Conservation (phyloP, 2,797 vertebrate species). For the Anguilla anguilla region DNA sequence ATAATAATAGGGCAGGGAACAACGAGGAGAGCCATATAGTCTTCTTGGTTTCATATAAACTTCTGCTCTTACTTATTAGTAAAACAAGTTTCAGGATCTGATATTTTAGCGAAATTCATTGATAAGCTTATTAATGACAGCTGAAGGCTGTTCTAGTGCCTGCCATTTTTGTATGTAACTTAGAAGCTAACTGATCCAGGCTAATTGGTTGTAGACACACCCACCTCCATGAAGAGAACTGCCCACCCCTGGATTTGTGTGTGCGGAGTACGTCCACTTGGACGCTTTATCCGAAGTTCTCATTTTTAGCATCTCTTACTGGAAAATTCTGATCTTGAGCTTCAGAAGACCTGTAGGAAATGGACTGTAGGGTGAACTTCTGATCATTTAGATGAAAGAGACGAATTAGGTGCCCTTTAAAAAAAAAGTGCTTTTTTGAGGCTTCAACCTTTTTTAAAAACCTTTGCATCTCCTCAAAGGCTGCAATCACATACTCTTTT, state of each 20-base stretch:
- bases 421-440: not conserved
- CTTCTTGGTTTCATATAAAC: not conserved
- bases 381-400: conserved; percentile 13
- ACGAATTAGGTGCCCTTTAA: not conserved
- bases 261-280: not conserved
- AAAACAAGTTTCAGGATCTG: not conserved
- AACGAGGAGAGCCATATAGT: not conserved
- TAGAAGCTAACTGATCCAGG: not conserved
- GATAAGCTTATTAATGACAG: not conserved
- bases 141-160: not conserved
- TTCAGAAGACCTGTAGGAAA: not conserved
- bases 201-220: not conserved
- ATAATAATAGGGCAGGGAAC: not conserved
- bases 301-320: not conserved
- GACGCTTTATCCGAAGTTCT: not conserved
- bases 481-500: not conserved
- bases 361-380: not conserved
- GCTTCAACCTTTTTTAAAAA: not conserved
- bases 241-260: not conserved
- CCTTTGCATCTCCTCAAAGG: not conserved
- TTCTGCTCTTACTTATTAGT: not conserved
- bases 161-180: not conserved
- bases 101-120: not conserved
- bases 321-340: not conserved
- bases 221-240: not conserved